Conservation (phyloP, 2,797 vertebrate genomes). For the Rhinella marina region DNA sequence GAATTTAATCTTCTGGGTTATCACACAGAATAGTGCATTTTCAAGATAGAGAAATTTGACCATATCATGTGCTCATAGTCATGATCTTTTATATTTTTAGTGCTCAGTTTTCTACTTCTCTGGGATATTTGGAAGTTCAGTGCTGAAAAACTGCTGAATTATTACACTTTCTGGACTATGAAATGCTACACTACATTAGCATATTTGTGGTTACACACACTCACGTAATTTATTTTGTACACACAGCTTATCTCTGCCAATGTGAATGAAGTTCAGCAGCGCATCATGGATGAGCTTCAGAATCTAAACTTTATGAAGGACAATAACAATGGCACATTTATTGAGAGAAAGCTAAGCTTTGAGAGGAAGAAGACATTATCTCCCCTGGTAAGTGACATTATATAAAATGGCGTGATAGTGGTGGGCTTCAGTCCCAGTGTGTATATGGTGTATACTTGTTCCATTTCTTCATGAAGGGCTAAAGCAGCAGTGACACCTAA, state of each 20-base stretch:
- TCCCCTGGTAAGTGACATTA: conserved; percentile 67
- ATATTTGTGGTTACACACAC: neutral
- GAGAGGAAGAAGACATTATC: conserved; percentile 81
- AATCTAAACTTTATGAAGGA: conserved; percentile 90
- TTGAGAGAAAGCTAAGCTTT: conserved; percentile 94
- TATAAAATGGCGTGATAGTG: neutral
- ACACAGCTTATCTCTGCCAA: conserved; percentile 81
- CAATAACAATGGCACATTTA: conserved; percentile 80
- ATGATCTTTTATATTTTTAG: neutral
- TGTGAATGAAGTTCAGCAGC: conserved; percentile 86
- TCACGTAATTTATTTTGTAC: conserved; percentile 17
- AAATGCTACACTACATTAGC: too few species aligned
- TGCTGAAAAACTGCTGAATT: neutral
- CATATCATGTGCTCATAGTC: neutral
- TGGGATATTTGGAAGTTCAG: neutral
- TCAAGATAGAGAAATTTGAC: too few species aligned
- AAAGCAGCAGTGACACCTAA: neutral
- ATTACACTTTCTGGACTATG: neutral
- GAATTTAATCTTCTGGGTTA: too few species aligned
- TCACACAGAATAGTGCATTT: too few species aligned
- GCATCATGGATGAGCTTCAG: conserved; percentile 88
- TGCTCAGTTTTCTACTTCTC: neutral
- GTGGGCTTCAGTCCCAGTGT: neutral
- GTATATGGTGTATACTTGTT: neutral
- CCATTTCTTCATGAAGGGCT: neutral